Percentiles rank a stretch among this genome's conserved stretches.
Conservation (phyloP, 2,797 vertebrate species). For the Rhinichthys osculus region DNA sequence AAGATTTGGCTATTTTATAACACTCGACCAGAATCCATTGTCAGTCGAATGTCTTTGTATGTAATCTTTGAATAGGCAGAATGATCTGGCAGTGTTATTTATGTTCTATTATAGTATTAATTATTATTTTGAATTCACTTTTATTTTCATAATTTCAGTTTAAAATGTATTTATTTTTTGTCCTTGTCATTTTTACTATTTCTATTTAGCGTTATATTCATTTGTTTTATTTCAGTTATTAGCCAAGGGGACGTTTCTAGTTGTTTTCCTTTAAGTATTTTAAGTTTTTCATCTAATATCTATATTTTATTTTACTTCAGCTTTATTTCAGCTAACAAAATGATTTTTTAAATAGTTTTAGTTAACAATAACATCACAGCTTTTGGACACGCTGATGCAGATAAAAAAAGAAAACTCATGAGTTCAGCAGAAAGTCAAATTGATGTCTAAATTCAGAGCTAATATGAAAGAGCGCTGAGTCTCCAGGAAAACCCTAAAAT, state of each 20-base stretch:
- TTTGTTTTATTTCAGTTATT: background rate
- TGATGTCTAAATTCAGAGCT: background rate
- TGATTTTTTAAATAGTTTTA: background rate
- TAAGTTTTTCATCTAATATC: background rate
- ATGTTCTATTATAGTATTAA: too few relatives aligned
- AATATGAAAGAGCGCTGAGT: background rate
- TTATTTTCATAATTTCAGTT: too few relatives aligned
- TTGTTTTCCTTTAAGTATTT: background rate
- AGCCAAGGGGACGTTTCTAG: background rate
- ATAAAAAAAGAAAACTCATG: background rate
- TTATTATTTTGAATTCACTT: background rate
- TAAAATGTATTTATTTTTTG: too few relatives aligned
- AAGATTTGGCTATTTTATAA: background rate
- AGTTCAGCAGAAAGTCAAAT: background rate
- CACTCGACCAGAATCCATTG: background rate
- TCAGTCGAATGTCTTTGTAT: background rate
- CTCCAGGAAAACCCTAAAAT: background rate
- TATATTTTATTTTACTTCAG: background rate
- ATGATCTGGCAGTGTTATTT: background rate
- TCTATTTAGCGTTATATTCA: background rate
- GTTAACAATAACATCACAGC: background rate
- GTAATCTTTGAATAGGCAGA: too few relatives aligned
- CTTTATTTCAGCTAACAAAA: background rate
- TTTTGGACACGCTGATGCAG: too few relatives aligned
- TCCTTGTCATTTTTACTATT: background rate